A percentile compares a stretch with the other conserved stretches of the same genome.
phyloP scores from a whole-genome alignment of 2,888 invertebrate species.

The Morinoia aosen region DNA sequence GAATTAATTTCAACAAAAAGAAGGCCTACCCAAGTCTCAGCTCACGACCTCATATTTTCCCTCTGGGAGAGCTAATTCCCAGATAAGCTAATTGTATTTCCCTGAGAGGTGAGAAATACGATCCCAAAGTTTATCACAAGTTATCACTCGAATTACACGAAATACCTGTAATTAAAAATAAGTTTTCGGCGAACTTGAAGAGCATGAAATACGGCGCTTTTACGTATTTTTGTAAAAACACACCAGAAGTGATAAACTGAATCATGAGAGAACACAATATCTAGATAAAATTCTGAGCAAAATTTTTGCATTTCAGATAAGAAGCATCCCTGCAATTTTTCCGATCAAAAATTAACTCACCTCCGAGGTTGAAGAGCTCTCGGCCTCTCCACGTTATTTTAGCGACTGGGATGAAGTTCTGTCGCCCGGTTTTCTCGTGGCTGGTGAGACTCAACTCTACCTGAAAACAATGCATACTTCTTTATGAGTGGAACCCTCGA shows the following conservation, averaged over 20 bases:
- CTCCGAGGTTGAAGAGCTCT: slow-evolving; percentile 57
- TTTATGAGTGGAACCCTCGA: no score
- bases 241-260: neutral
- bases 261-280: neutral
- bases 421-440: slow-evolving; percentile 56
- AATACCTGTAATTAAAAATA: neutral
- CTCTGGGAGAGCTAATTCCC: no score
- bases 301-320: neutral
- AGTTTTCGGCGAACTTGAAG: neutral
- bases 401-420: slow-evolving; percentile 57
- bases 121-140: neutral
- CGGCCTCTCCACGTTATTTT: slow-evolving; percentile 55
- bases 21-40: no score
- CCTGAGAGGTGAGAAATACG: no score
- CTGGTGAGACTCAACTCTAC: slow-evolving; percentile 44
- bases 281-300: neutral
- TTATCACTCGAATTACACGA: neutral
- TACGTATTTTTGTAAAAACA: neutral
- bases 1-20: no score
- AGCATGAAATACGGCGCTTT: neutral
- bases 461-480: neutral
- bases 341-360: neutral
- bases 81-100: no score
- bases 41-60: no score
- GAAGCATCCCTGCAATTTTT: neutral